Evolutionary conservation across 2,113 vertebrate species (phyloP).

Genomic region (Calypte anna): DNA sequence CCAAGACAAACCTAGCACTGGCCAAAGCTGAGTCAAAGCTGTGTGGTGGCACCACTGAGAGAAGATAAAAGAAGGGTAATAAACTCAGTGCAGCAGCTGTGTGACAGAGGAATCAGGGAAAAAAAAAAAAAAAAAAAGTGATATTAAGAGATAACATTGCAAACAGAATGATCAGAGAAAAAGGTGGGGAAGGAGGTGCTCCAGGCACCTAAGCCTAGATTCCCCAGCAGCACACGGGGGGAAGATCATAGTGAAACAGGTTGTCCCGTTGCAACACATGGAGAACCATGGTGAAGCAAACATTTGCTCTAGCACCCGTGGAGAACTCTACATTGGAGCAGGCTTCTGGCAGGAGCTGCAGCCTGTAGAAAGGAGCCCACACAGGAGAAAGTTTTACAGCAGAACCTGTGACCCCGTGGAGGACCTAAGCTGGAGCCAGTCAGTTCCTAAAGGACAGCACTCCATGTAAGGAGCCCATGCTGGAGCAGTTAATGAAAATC

Average conservation of each 20-base stretch:
- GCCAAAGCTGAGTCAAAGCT: background rate
- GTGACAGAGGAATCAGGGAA: background rate
- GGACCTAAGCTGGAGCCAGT: rapidly evolving
- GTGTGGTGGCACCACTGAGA: background rate
- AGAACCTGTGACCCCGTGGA: background rate
- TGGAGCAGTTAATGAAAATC: background rate
- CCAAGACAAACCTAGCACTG: background rate
- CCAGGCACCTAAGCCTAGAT: background rate
- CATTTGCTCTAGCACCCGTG: background rate
- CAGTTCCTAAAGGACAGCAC: background rate
- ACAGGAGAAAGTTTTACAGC: background rate
- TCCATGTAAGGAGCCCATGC: background rate
- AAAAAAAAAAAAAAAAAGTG: background rate
- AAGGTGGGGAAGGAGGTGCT: background rate
- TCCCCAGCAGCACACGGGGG: background rate
- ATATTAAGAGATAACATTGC: background rate
- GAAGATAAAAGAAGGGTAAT: background rate
- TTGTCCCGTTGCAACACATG: background rate
- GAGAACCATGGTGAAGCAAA: background rate
- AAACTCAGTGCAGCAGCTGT: background rate
- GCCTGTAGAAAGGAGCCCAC: background rate
- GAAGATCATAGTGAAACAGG: background rate
- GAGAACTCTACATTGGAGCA: background rate
- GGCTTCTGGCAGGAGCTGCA: background rate
- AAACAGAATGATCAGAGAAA: background rate